These are phyloP conservation scores for Orius laevigatus DNA, from an alignment of 1,140 invertebrate species.

Conservation along the genomic window DNA sequence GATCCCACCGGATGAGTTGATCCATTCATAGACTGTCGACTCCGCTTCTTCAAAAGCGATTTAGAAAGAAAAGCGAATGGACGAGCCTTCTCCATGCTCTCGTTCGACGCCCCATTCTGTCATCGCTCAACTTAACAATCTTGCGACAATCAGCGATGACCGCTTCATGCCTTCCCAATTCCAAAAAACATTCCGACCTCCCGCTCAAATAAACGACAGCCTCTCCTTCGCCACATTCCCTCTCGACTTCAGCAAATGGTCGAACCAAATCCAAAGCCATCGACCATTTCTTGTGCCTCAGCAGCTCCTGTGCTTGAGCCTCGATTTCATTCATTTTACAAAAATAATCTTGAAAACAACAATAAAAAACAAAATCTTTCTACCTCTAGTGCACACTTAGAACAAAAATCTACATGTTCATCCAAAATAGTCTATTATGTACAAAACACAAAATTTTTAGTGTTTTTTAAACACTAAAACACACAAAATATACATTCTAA, in stretches of 20 bases:
- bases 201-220: slow-evolving; percentile 33
- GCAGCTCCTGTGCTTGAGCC: slow-evolving; percentile 32
- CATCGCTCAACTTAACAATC: slow-evolving; percentile 31
- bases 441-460: too few relatives aligned
- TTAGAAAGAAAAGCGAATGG: slow-evolving; percentile 33
- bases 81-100: slow-evolving; percentile 32
- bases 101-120: slow-evolving; percentile 26
- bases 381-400: too few relatives aligned
- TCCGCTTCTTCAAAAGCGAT: slow-evolving; percentile 32
- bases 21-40: slow-evolving; percentile 32
- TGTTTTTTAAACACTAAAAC: too few relatives aligned
- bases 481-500: too few relatives aligned
- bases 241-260: slow-evolving; percentile 28
- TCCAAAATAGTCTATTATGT: too few relatives aligned
- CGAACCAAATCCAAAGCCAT: slow-evolving; percentile 33
- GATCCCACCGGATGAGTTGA: slow-evolving; percentile 22
- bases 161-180: slow-evolving; percentile 32
- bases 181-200: slow-evolving; percentile 35
- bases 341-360: too few relatives aligned
- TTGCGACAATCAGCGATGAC: slow-evolving; percentile 35
- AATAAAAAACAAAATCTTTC: too few relatives aligned
- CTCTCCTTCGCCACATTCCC: slow-evolving; percentile 28
- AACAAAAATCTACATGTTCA: too few relatives aligned
- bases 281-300: slow-evolving; percentile 34
- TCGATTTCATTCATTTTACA: slow-evolving; percentile 17